Conservation (phyloP, 1,140 invertebrate species). For the Cydia strobilella region DNA sequence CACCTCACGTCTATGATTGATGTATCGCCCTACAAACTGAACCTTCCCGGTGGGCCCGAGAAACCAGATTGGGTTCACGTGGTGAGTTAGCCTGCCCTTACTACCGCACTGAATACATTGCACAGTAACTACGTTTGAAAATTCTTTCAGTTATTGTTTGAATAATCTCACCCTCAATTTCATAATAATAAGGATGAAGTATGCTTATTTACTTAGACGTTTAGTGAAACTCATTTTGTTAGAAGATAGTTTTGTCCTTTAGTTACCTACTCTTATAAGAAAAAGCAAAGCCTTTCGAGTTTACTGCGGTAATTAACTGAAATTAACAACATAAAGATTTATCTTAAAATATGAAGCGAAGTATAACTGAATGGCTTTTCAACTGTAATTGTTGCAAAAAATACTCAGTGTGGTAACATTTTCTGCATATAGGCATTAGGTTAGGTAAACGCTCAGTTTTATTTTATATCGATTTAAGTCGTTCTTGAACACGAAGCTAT, state of each 20-base stretch:
- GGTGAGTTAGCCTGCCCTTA: constrained; percentile 82
- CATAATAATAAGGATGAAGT: not conserved
- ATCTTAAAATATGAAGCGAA: no score
- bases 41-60: constrained; percentile 87
- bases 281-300: not conserved
- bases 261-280: not conserved
- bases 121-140: not conserved
- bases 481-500: not conserved
- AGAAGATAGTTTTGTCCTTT: not conserved
- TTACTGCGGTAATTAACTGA: no score
- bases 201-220: no score
- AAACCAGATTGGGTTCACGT: constrained; percentile 97
- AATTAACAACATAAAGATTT: no score
- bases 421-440: not conserved
- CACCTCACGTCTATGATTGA: constrained; percentile 97
- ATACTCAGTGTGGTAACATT: not conserved
- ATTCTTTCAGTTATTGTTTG: not conserved
- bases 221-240: no score
- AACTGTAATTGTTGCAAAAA: not conserved
- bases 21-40: constrained; percentile 99
- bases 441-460: not conserved
- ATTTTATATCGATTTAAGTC: not conserved
- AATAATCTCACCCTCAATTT: not conserved
- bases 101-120: constrained; percentile 22
- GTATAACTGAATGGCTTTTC: not conserved